Percentiles rank a stretch among this genome's conserved stretches.
phyloP scores from a whole-genome alignment of 1,140 invertebrate species.

The Helicoverpa armigera region DNA sequence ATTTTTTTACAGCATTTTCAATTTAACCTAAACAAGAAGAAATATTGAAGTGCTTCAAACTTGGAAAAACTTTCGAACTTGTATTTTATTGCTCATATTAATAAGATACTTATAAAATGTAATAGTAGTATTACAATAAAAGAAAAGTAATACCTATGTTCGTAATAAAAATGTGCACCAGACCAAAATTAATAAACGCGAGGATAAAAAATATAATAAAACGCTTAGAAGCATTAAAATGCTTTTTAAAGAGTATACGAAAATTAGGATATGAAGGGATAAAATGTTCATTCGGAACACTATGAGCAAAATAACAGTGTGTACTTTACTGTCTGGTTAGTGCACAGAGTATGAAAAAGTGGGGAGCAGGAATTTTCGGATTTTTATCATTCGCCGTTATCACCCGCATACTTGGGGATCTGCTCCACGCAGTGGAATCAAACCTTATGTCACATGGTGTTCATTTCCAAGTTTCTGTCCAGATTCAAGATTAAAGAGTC shows the following conservation, averaged over 20 bases:
- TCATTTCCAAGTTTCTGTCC: no score
- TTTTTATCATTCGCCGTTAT: no score
- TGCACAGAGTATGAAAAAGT: not conserved
- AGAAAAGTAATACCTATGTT: not conserved
- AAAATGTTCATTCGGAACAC: not conserved
- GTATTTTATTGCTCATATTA: not conserved
- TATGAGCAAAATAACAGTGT: not conserved
- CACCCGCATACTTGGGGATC: no score
- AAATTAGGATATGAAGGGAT: constrained; percentile 5
- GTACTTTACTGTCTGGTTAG: not conserved
- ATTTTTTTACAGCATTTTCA: not conserved
- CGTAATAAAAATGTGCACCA: constrained; percentile 9
- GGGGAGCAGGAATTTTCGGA: no score
- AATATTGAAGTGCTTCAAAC: not conserved
- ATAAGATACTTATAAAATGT: not conserved
- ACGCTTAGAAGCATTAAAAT: constrained; percentile 2
- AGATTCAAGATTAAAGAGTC: no score
- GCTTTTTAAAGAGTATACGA: constrained; percentile 18
- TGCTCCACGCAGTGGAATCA: no score
- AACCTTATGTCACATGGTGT: no score
- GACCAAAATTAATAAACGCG: constrained; percentile 13
- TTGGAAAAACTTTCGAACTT: not conserved
- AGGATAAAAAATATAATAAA: constrained; percentile 2
- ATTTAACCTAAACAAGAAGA: not conserved
- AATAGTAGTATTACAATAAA: not conserved